Percentiles rank a stretch among this genome's conserved stretches.
Conservation (phyloP, 64 coral and sea anemone species). For the Pocillopora verrucosa region DNA sequence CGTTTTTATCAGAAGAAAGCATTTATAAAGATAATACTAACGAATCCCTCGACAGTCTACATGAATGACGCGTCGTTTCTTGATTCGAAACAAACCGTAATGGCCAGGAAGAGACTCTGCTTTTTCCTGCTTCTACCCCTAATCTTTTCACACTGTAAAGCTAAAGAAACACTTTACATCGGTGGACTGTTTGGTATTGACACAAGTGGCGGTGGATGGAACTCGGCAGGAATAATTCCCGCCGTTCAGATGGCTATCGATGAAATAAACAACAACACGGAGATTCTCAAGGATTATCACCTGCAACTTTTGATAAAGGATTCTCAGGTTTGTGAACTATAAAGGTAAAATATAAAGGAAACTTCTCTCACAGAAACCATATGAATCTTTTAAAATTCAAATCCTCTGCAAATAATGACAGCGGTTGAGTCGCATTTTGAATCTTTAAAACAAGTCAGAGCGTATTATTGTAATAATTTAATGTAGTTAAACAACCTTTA, state of each 20-base stretch:
- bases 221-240: conserved; percentile 70
- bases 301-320: conserved; percentile 68
- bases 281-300: conserved; percentile 59
- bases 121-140: not conserved
- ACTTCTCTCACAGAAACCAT: not conserved
- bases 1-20: not conserved
- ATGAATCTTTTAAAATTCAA: not conserved
- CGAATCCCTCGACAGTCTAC: not conserved
- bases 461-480: too few species aligned
- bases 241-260: conserved; percentile 81
- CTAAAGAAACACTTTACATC: conserved; percentile 42
- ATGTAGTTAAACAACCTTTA: too few species aligned
- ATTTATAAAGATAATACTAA: too few species aligned
- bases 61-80: not conserved
- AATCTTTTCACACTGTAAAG: not conserved
- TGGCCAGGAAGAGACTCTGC: not conserved
- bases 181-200: conserved; percentile 73
- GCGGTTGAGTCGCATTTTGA: too few species aligned
- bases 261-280: conserved; percentile 71
- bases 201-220: conserved; percentile 66
- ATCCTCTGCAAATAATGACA: not conserved
- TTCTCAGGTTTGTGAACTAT: conserved; percentile 39
- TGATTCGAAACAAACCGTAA: not conserved
- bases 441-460: too few species aligned
- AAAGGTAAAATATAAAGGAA: not conserved